Evolutionary conservation across 2,888 invertebrate genomes (phyloP), one percentile per base, ranked within the genome.

Genomic region (Pegoplata infirma): DNA sequence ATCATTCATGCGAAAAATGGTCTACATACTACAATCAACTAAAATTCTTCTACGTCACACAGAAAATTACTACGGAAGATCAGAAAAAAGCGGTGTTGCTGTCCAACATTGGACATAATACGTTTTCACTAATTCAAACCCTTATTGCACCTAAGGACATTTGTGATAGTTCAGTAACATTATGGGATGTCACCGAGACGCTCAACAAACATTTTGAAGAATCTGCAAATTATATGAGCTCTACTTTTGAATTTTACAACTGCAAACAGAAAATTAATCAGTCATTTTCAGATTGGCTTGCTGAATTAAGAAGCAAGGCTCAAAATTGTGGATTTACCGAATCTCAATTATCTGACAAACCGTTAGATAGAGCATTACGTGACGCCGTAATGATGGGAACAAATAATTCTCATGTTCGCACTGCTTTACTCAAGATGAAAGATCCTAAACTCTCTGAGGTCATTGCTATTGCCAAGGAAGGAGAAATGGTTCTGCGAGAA

Each of bases 231-330:
- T 23, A 23, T n/a, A 51, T 51, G 49, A 51, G 49, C 6, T 51
- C 51, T n/a, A 51, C 25, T 5, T 51, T 23, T 25, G 51, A 51
- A 25, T 25, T 51, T 51, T 51, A 51, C 23, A 51, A 23, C n/a
- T 51, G 51, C 51, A 51, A 51, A 23, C 51, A 51, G 23, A 23
- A 51, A 5, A 51, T 51, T 12, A 51, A 51, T 51, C 51, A 51
- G n/a, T n/a, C 23, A 5, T 51, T 51, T 23, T 23, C 51, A n/a
- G 25, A 51, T 2, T 51, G 51, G 25, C 23, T 51, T 12, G 25
- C 51, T 0, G 51, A 51, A 51, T 23, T 51, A 51, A 23, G 51
- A n/a, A 25, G n/a, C 21, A 51, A 51, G 51, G 51, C 51, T 51
- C 21, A 51, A 23, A 5, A 51, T 51, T 51, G 51, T n/a, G 51